These are phyloP conservation scores for Xestia sexstrigata DNA, from an alignment of 2,888 invertebrate species.

Conservation along the genomic window DNA sequence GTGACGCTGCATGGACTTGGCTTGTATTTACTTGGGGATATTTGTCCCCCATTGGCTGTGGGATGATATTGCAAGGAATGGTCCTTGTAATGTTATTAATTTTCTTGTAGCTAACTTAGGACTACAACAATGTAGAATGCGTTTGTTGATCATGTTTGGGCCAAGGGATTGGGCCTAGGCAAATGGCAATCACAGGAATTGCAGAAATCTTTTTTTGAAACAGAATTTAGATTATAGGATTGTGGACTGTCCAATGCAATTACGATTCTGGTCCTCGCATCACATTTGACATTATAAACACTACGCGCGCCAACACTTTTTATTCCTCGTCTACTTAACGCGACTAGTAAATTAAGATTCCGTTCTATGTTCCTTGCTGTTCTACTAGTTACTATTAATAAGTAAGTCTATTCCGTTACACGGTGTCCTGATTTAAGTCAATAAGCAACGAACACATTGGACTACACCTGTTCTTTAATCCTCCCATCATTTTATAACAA, in stretches of 20 bases:
- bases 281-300: neutral
- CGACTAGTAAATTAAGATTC: neutral
- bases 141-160: neutral
- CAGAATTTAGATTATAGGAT: neutral
- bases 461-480: neutral
- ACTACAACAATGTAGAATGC: conserved; percentile 1
- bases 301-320: too few species aligned
- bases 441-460: neutral
- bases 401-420: too few species aligned
- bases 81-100: conserved; percentile 40
- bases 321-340: neutral
- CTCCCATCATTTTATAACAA: too few species aligned
- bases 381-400: neutral
- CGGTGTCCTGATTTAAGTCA: neutral
- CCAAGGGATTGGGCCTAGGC: neutral
- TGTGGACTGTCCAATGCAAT: neutral
- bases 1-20: conserved; percentile 39
- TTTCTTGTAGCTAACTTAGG: conserved; percentile 10
- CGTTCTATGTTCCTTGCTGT: neutral
- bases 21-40: conserved; percentile 43
- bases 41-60: neutral
- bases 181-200: neutral
- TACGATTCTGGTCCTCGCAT: neutral
- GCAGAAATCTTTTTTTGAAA: neutral
- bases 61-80: conserved; percentile 14